phyloP scores from a whole-genome alignment of 2,113 vertebrate species.

The Sigmodon hispidus region DNA sequence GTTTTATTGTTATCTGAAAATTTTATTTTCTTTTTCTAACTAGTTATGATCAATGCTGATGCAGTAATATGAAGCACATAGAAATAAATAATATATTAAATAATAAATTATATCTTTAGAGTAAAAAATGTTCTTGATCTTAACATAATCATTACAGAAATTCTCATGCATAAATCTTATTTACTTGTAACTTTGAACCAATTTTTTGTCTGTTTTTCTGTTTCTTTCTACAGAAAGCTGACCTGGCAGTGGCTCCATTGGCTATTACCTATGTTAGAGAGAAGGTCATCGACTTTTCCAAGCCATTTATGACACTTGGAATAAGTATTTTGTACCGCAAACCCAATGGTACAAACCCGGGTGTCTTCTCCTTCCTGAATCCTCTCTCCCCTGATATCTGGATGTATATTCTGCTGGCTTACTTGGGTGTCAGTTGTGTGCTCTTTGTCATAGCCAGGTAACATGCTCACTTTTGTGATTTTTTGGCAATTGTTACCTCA shows the following conservation, averaged over 20 bases:
- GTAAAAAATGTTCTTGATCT: conserved; percentile 82
- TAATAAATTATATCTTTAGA: conserved; percentile 67
- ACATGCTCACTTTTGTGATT: conserved; percentile 94
- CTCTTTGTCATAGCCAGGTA: conserved; percentile 99
- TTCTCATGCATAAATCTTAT: conserved; percentile 81
- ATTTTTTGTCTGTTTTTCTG: conserved; percentile 79
- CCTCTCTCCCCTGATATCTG: conserved; percentile 99
- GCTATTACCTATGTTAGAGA: conserved; percentile 98
- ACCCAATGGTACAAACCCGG: conserved; percentile 99
- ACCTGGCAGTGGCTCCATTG: conserved; percentile 98
- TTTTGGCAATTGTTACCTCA: conserved; percentile 90
- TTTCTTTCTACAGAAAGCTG: conserved; percentile 97
- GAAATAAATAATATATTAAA: conserved; percentile 51
- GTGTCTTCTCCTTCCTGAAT: conserved; percentile 99
- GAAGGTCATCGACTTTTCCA: conserved; percentile 99
- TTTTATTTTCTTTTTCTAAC: neutral
- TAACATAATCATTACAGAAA: conserved; percentile 78
- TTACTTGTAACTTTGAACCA: conserved; percentile 84
- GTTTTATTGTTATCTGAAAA: neutral
- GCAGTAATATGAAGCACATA: conserved; percentile 28
- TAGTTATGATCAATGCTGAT: neutral
- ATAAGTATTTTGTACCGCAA: conserved; percentile 99
- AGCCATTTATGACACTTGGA: conserved; percentile 99
- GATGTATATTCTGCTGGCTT: conserved; percentile 99
- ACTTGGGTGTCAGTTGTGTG: conserved; percentile 99